These are phyloP conservation scores for Zaprionus ornatus DNA, from an alignment of 1,140 invertebrate genomes.

Conservation along the genomic window DNA sequence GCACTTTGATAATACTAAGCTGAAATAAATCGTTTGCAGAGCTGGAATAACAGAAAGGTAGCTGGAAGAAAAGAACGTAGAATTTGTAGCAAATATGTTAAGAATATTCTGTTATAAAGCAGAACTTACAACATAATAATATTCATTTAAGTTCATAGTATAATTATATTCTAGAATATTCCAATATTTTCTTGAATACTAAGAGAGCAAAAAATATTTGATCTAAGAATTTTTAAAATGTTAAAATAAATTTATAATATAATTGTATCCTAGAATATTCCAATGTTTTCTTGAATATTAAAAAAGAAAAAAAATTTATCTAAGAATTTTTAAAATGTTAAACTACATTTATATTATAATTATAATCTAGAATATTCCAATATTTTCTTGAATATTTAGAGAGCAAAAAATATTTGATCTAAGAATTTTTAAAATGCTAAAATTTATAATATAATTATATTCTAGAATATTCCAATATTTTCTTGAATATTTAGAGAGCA, in stretches of 20 bases:
- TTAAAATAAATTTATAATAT: no score
- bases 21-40: constrained; percentile 8
- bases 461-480: background rate
- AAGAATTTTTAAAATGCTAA: no score
- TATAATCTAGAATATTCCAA: no score
- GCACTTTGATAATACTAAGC: background rate
- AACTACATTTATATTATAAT: no score
- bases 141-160: no score
- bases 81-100: background rate
- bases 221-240: no score
- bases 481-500: no score
- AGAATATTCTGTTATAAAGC: background rate
- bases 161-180: background rate
- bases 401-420: no score
- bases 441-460: background rate
- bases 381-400: no score
- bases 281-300: no score
- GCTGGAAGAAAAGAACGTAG: background rate
- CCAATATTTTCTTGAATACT: background rate
- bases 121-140: background rate
- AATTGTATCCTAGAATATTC: no score
- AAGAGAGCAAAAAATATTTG: no score
- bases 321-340: background rate
- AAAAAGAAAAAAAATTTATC: background rate
- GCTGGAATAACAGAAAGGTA: background rate